A percentile compares a stretch with the other conserved stretches of the same genome.
These are phyloP conservation scores for Trissolcus brochymenae DNA, from an alignment of 2,888 invertebrate genomes.

Conservation along the genomic window DNA sequence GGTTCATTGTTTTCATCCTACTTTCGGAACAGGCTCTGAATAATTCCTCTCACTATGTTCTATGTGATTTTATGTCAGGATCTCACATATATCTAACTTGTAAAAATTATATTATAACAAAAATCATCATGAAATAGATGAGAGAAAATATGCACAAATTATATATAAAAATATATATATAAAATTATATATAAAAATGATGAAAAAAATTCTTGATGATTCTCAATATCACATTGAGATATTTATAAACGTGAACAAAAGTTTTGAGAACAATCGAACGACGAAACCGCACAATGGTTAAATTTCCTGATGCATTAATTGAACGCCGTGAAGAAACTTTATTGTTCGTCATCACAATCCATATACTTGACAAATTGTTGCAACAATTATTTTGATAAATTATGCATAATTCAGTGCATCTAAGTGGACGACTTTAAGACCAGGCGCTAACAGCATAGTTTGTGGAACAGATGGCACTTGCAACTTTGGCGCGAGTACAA, in stretches of 20 bases:
- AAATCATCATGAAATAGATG: too few relatives aligned
- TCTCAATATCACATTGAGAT: too few relatives aligned
- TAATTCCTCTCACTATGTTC: slow-evolving; percentile 34
- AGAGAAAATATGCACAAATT: too few relatives aligned
- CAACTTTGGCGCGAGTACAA: slow-evolving; percentile 43
- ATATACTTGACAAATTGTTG: slow-evolving; percentile 33
- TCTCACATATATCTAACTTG: too few relatives aligned
- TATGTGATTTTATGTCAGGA: too few relatives aligned
- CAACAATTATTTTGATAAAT: slow-evolving; percentile 51
- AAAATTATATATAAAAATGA: too few relatives aligned
- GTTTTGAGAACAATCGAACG: too few relatives aligned
- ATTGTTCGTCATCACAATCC: slow-evolving; percentile 17
- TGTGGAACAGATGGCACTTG: slow-evolving; percentile 49
- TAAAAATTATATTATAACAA: too few relatives aligned
- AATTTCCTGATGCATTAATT: slow-evolving; percentile 18
- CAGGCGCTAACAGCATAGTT: slow-evolving; percentile 34
- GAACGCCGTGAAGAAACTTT: slow-evolving; percentile 19
- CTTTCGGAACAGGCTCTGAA: slow-evolving; percentile 47
- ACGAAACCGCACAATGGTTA: slow-evolving; percentile 15
- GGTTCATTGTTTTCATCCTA: slow-evolving; percentile 53
- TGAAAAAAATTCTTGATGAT: too few relatives aligned
- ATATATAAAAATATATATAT: too few relatives aligned
- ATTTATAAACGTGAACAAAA: too few relatives aligned
- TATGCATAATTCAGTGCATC: slow-evolving; percentile 43
- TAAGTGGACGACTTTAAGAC: slow-evolving; percentile 40